These are phyloP conservation scores for Drosophila subquinaria DNA, from an alignment of 2,888 invertebrate genomes.

Conservation along the genomic window DNA sequence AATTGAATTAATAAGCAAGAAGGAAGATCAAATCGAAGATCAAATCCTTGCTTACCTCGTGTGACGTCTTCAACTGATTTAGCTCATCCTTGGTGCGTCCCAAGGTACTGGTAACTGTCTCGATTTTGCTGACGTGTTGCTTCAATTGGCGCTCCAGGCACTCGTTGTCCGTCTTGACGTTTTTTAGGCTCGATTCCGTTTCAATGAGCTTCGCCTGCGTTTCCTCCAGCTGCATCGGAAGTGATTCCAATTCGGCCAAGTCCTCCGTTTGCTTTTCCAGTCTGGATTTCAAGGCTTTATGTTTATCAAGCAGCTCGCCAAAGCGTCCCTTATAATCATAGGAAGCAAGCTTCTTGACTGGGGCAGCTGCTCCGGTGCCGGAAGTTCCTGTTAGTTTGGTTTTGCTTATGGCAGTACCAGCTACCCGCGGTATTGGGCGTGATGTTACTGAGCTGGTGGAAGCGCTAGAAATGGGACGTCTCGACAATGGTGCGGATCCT, in stretches of 20 bases:
- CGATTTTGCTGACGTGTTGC: slow-evolving; percentile 76
- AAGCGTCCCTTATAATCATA: slow-evolving; percentile 90
- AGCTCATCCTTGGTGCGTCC: slow-evolving; percentile 79
- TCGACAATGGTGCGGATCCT: slow-evolving; percentile 4
- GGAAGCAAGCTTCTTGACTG: slow-evolving; percentile 87
- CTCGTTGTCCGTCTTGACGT: slow-evolving; percentile 73
- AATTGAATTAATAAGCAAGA: not conserved
- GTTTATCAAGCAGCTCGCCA: slow-evolving; percentile 88
- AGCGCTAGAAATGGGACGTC: slow-evolving; percentile 17
- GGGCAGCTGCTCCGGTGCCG: not conserved
- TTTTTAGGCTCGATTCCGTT: slow-evolving; percentile 76
- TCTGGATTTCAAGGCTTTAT: slow-evolving; percentile 87
- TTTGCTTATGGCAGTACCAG: slow-evolving; percentile 15
- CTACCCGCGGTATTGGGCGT: slow-evolving; percentile 31
- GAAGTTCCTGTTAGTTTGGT: slow-evolving; percentile 24
- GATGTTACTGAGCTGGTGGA: not conserved
- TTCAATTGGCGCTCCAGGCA: slow-evolving; percentile 79
- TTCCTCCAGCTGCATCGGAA: slow-evolving; percentile 87
- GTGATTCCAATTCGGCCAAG: slow-evolving; percentile 86
- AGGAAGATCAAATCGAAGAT: too few relatives aligned
- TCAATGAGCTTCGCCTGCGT: slow-evolving; percentile 82
- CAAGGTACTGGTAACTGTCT: slow-evolving; percentile 72
- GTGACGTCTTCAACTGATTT: slow-evolving; percentile 65
- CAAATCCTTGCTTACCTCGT: slow-evolving; percentile 65
- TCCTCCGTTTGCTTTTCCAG: slow-evolving; percentile 86